phyloP scores from a whole-genome alignment of 2,888 invertebrate species.

The Eilema griseolum region DNA sequence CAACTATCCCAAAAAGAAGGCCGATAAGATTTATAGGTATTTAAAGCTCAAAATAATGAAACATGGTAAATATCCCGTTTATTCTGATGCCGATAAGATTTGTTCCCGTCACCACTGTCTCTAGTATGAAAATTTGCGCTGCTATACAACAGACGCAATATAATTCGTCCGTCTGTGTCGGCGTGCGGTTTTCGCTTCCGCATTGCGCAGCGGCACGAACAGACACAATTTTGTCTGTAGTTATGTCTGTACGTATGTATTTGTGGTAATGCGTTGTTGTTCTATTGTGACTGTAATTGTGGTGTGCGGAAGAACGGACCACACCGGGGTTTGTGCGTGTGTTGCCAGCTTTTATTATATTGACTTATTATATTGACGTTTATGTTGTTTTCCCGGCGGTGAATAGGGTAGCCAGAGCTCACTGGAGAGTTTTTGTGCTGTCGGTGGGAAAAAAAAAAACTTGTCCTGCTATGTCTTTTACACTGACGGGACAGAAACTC shows the following conservation, averaged over 20 bases:
- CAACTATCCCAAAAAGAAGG: not conserved
- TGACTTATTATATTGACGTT: too few species aligned
- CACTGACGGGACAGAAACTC: too few species aligned
- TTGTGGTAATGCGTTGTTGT: constrained; percentile 43
- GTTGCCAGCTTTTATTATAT: not conserved
- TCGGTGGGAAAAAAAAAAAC: too few species aligned
- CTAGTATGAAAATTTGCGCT: constrained; percentile 21
- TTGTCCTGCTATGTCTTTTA: too few species aligned
- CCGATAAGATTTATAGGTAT: too few species aligned
- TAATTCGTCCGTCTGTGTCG: constrained; percentile 46
- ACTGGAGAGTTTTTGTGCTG: too few species aligned
- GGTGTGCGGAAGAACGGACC: constrained; percentile 21
- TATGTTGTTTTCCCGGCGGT: too few species aligned
- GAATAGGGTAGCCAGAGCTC: too few species aligned
- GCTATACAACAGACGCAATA: constrained; percentile 19
- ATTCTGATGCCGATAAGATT: too few species aligned
- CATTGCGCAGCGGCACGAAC: constrained; percentile 64
- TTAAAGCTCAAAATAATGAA: too few species aligned
- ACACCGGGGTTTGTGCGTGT: constrained; percentile 18
- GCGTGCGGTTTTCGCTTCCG: constrained; percentile 65
- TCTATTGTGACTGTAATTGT: constrained; percentile 45
- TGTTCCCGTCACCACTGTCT: not conserved
- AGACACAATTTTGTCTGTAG: constrained; percentile 59
- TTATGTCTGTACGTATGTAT: constrained; percentile 30
- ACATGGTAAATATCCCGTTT: too few species aligned